phyloP scores from a whole-genome alignment of 2,888 invertebrate species.

The Arrhopalites spinosus region DNA sequence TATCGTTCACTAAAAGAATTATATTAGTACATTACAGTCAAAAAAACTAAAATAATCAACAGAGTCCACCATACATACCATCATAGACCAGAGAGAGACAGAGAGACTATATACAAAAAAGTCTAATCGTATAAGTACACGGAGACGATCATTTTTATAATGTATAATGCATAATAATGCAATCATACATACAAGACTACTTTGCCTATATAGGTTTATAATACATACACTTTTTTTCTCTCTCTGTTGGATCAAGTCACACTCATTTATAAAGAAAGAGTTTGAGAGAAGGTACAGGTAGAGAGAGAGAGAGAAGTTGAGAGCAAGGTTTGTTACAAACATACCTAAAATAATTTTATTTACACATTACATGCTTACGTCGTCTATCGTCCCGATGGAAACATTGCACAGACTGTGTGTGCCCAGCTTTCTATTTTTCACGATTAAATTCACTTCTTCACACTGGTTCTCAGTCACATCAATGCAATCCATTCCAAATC shows the following conservation, averaged over 20 bases:
- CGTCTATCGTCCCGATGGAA: neutral
- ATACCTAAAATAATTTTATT: neutral
- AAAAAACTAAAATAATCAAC: neutral
- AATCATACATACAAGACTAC: neutral
- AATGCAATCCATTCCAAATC: neutral
- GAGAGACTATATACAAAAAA: neutral
- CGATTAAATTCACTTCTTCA: constrained; percentile 25
- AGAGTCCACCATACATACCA: neutral
- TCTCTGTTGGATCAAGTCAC: neutral
- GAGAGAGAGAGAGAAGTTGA: neutral
- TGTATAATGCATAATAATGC: constrained; percentile 1
- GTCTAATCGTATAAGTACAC: constrained; percentile 12
- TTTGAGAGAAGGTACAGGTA: neutral
- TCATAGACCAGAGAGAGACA: neutral
- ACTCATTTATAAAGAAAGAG: neutral
- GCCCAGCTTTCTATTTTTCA: constrained; percentile 29
- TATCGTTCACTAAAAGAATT: constrained; percentile 2
- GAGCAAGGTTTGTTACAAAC: neutral
- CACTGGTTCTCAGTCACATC: constrained; percentile 18
- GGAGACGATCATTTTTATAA: neutral
- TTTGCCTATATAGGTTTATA: neutral
- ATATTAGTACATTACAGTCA: constrained; percentile 1
- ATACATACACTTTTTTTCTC: neutral
- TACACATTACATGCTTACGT: constrained; percentile 12
- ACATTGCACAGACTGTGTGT: neutral